A percentile compares a stretch with the other conserved stretches of the same genome.
Conservation (phyloP, 1,140 invertebrate species). For the Penaeus vannamei region DNA sequence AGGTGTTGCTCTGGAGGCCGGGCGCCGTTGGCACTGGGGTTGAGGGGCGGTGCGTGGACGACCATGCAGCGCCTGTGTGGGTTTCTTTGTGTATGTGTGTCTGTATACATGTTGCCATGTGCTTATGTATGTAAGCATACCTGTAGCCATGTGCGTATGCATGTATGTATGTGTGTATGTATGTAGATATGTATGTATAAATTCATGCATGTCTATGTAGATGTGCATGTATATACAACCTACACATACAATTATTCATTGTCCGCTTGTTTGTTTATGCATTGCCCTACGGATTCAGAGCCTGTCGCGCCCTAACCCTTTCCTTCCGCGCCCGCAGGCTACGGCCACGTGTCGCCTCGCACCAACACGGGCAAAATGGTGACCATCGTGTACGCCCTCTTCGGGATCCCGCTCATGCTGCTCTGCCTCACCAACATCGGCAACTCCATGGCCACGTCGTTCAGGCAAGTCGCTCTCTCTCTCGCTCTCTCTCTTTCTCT, state of each 20-base stretch:
- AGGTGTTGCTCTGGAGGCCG: too few relatives aligned
- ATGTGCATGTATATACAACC: neutral
- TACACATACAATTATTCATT: neutral
- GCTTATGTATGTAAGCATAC: neutral
- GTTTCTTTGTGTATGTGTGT: neutral
- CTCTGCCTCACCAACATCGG: slow-evolving; percentile 90
- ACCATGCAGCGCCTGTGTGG: neutral
- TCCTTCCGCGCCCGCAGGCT: slow-evolving; percentile 75
- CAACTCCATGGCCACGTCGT: slow-evolving; percentile 81
- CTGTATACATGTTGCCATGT: neutral
- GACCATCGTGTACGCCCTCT: slow-evolving; percentile 88
- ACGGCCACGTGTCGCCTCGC: slow-evolving; percentile 85
- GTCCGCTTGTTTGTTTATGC: neutral
- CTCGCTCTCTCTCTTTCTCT: too few relatives aligned
- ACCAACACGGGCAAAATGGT: slow-evolving; percentile 84
- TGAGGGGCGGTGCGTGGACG: too few relatives aligned
- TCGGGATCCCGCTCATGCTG: slow-evolving; percentile 88
- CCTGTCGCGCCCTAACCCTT: neutral
- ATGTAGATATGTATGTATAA: neutral
- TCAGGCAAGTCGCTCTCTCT: slow-evolving; percentile 79
- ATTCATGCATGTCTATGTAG: neutral
- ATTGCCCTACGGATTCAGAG: neutral
- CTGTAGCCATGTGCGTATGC: slow-evolving; percentile 10
- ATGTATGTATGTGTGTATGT: neutral
- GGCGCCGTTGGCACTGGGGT: too few relatives aligned